Percentiles rank a stretch among this genome's conserved stretches.
These are phyloP conservation scores for Anolis apletophallus DNA, from an alignment of 2,797 vertebrate genomes.

Conservation along the genomic window DNA sequence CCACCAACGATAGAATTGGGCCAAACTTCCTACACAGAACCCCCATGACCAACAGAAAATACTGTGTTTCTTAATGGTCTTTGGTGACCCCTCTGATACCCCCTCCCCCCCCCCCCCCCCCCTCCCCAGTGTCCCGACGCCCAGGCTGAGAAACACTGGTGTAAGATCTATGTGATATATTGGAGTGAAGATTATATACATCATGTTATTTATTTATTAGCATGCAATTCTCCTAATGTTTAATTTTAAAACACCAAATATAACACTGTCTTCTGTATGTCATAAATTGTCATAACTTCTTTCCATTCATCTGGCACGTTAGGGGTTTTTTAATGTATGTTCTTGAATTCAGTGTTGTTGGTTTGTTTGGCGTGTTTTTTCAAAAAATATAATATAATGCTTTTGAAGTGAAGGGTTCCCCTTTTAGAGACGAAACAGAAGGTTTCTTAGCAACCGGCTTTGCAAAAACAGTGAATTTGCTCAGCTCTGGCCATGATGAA, in stretches of 20 bases:
- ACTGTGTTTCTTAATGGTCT: no score
- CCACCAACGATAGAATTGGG: no score
- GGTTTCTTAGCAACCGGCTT: background rate
- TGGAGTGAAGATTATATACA: background rate
- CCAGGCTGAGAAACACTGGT: no score
- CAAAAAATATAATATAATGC: background rate
- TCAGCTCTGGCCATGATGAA: background rate
- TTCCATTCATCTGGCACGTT: background rate
- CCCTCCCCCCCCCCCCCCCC: no score
- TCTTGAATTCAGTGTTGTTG: no score
- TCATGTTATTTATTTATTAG: background rate
- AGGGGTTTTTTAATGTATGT: background rate
- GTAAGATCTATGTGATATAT: background rate
- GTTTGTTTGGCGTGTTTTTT: no score
- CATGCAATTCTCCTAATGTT: background rate
- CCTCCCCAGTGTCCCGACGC: no score
- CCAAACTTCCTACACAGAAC: no score
- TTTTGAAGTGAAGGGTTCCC: background rate
- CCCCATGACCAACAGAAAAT: no score
- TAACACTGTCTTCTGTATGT: background rate
- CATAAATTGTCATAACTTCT: background rate
- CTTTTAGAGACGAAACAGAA: background rate
- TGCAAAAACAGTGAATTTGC: background rate
- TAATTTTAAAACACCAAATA: background rate
- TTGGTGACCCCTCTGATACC: no score